Evolutionary conservation across 2,797 vertebrate species (phyloP), one percentile per base, ranked within the genome.

Genomic region (Argya squamiceps): DNA sequence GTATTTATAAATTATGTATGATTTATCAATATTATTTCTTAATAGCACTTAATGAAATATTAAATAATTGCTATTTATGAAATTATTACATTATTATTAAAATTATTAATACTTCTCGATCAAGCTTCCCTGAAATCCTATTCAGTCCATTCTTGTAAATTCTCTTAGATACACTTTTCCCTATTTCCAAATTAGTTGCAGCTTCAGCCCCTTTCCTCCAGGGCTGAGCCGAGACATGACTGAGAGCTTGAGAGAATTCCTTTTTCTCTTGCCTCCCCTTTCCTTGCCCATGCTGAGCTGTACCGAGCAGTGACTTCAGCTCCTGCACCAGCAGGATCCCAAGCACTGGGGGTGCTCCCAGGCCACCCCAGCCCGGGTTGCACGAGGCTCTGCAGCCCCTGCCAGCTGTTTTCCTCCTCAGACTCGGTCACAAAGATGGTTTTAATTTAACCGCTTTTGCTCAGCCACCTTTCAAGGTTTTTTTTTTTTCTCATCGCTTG

Each of bases 391-490:
- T 71, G 46, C 71, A 74, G 74, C 78, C 73, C 43, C 39, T 85
- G 37, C 64, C 95, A 96, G 82, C 59, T 92, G 84, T 68, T 91
- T 96, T 96, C 70, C 77, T 96, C 91, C 58, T 89, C 91, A 84
- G 26, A 41, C 70, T 82, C 49, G 11, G 56, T 44, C 12, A 2
- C 69, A 34, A 60, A 87, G 73, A 77, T 94, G 89, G 83, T 94
- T 97, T 95, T 83, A 88, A 92, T 94, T 92, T 95, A 84, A 67
- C 74, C 52, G 59, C 58, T 85, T 91, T 93, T 75, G 86, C 89
- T 95, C 86, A 87, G 81, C 70, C 91, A 91, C 92, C 81, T 96
- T 94, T 84, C 44, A 44, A 30, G 37, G 4, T 4, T 86, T 7
- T 26, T 68, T 70, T 87, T 74, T 75, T 88, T 77, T 79, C 79